Evolutionary conservation across 2,797 vertebrate species (phyloP).

Genomic region (Onychomys arenicola): DNA sequence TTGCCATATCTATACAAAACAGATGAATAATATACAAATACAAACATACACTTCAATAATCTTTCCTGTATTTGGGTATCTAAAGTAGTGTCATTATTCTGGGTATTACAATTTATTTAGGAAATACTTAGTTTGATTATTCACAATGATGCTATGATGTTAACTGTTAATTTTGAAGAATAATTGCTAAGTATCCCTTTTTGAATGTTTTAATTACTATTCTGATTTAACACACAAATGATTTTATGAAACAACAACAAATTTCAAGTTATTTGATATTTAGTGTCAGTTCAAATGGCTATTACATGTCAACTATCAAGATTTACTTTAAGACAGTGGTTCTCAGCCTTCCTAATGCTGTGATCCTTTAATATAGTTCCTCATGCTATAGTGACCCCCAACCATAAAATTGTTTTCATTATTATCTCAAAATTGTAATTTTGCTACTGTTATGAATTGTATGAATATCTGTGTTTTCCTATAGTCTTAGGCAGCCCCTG

Average conservation of each 20-base stretch:
- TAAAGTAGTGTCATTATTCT: constrained; percentile 2
- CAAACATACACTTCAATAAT: neutral
- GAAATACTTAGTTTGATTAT: neutral
- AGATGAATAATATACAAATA: constrained; percentile 21
- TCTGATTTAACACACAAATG: constrained; percentile 56
- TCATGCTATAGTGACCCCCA: neutral
- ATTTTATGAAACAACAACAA: constrained; percentile 56
- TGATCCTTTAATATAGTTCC: no score
- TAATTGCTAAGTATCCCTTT: constrained; percentile 65
- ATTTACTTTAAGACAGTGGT: neutral
- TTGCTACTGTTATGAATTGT: no score
- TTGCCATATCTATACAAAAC: neutral
- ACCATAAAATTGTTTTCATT: neutral
- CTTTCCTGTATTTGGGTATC: neutral
- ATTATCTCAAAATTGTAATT: neutral
- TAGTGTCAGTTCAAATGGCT: neutral
- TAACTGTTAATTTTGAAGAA: constrained; percentile 53
- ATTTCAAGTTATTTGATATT: constrained; percentile 55
- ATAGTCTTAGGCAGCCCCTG: no score
- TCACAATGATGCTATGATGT: fast-evolving
- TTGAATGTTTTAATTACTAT: constrained; percentile 73
- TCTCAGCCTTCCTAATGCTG: no score
- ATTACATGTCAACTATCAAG: neutral
- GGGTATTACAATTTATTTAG: constrained; percentile 48
- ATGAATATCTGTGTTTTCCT: no score